Conservation (phyloP, 2,888 invertebrate species). For the Campoletis raptor region DNA sequence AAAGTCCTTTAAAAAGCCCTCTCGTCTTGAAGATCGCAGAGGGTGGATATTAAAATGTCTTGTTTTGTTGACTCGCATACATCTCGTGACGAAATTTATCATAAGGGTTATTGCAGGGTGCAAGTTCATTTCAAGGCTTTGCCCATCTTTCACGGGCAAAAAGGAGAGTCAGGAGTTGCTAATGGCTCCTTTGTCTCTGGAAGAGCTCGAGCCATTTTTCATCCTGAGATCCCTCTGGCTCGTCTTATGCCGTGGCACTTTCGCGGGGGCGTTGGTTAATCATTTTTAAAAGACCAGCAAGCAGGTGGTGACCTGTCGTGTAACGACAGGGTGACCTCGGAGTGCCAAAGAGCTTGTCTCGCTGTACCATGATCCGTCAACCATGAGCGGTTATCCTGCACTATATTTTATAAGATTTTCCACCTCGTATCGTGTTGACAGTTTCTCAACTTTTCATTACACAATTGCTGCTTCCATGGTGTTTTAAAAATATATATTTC, state of each 20-base stretch:
- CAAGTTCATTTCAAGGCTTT: conserved; percentile 51
- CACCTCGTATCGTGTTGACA: neutral
- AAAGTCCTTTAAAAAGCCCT: conserved; percentile 29
- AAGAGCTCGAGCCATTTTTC: conserved; percentile 79
- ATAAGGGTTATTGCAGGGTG: conserved; percentile 35
- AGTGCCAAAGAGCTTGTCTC: conserved; percentile 39
- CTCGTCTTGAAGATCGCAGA: conserved; percentile 7
- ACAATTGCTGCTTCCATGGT: neutral
- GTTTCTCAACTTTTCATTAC: neutral
- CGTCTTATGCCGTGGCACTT: conserved; percentile 48
- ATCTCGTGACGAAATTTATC: conserved; percentile 48
- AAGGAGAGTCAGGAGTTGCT: conserved; percentile 71
- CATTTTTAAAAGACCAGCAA: conserved; percentile 80
- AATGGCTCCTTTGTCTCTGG: conserved; percentile 76
- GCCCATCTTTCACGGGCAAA: conserved; percentile 36
- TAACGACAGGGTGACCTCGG: conserved; percentile 31
- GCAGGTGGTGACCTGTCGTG: conserved; percentile 76
- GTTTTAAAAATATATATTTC: neutral
- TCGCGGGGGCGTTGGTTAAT: conserved; percentile 78
- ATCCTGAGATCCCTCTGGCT: conserved; percentile 69
- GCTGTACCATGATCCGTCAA: conserved; percentile 23
- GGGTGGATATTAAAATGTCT: conserved; percentile 40
- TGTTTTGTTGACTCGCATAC: conserved; percentile 38
- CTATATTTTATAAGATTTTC: conserved; percentile 26
- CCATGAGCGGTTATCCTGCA: conserved; percentile 24